These are phyloP conservation scores for Choristoneura fumiferana DNA, from an alignment of 1,140 invertebrate species.

Conservation along the genomic window DNA sequence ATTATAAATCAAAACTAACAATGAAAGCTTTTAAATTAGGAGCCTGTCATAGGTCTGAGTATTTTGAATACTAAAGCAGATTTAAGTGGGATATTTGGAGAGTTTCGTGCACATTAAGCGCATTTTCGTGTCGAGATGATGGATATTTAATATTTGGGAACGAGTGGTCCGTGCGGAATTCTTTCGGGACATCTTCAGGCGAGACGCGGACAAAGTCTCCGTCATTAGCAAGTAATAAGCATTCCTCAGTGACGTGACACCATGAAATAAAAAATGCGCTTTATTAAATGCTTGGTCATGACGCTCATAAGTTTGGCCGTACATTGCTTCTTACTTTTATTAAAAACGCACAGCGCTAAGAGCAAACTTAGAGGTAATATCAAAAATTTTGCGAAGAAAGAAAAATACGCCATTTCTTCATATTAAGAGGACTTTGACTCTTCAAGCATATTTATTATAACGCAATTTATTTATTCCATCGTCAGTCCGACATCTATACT, in stretches of 20 bases:
- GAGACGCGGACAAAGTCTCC: constrained; percentile 49
- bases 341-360: background rate
- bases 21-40: too few relatives aligned
- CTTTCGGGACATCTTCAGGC: constrained; percentile 54
- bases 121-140: constrained; percentile 40
- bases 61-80: too few relatives aligned
- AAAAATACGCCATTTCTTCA: too few relatives aligned
- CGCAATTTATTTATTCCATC: too few relatives aligned
- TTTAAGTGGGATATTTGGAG: background rate
- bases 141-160: constrained; percentile 57
- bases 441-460: too few relatives aligned
- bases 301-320: constrained; percentile 1
- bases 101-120: constrained; percentile 27
- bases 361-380: background rate
- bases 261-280: constrained; percentile 42
- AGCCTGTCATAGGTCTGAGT: too few relatives aligned
- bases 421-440: too few relatives aligned
- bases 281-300: constrained; percentile 44
- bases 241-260: constrained; percentile 55
- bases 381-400: too few relatives aligned
- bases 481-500: too few relatives aligned
- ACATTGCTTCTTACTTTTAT: background rate
- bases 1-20: too few relatives aligned
- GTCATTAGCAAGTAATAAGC: constrained; percentile 61
- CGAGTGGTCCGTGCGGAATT: constrained; percentile 46